Percentiles rank a stretch among this genome's conserved stretches.
Evolutionary conservation across 2,888 invertebrate species (phyloP).

Genomic region (Exephanes ischioxanthus): DNA sequence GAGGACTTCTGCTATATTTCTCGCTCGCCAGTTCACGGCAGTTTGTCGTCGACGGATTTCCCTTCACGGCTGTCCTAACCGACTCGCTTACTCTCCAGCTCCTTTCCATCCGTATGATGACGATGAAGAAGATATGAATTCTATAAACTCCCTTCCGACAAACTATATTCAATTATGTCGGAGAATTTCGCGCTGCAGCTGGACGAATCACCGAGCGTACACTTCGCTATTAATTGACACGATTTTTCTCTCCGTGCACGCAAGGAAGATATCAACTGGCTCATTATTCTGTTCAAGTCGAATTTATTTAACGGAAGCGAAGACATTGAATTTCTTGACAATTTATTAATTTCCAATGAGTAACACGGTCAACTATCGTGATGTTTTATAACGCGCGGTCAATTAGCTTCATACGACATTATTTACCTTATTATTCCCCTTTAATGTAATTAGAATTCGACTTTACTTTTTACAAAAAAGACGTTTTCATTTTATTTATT

Average conservation of each 20-base stretch:
- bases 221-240: slow-evolving; percentile 20
- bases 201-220: not conserved
- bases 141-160: slow-evolving; percentile 10
- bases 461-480: too few relatives aligned
- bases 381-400: too few relatives aligned
- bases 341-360: not conserved
- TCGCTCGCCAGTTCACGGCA: slow-evolving; percentile 72
- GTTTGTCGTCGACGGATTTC: slow-evolving; percentile 72
- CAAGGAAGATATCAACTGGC: not conserved
- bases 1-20: slow-evolving; percentile 44
- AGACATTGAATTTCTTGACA: not conserved
- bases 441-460: too few relatives aligned
- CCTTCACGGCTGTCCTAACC: slow-evolving; percentile 62
- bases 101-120: slow-evolving; percentile 24
- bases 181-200: not conserved
- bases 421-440: not conserved
- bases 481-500: too few relatives aligned
- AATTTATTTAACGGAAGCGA: not conserved
- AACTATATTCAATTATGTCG: slow-evolving; percentile 13
- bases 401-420: not conserved
- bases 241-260: not conserved
- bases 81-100: slow-evolving; percentile 50
- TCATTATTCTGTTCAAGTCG: not conserved
- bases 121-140: slow-evolving; percentile 15
- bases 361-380: not conserved